A percentile compares a stretch with the other conserved stretches of the same genome.
phyloP scores from a whole-genome alignment of 2,888 invertebrate species.

The Priocnemis perturbator region DNA sequence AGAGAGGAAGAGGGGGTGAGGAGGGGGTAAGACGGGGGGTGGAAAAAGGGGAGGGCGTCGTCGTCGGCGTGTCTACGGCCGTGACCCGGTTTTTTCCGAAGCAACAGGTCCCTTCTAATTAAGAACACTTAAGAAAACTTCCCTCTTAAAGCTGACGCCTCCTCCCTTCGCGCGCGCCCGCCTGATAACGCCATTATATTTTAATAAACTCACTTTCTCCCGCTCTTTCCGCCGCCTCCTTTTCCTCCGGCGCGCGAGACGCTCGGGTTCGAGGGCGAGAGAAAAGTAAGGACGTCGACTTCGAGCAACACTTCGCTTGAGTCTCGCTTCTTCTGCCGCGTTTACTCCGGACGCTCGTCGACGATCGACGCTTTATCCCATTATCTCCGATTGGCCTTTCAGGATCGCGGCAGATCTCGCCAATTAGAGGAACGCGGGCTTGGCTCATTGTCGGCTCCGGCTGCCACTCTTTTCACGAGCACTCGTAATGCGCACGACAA shows the following conservation, averaged over 20 bases:
- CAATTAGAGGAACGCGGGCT: no score
- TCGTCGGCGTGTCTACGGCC: slow-evolving; percentile 70
- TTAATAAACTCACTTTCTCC: slow-evolving; percentile 70
- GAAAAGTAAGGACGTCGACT: slow-evolving; percentile 24
- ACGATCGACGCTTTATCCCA: no score
- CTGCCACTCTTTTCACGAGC: no score
- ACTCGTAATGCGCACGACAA: no score
- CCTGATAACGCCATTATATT: slow-evolving; percentile 74
- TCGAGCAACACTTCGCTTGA: slow-evolving; percentile 25
- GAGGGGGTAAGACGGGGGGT: slow-evolving; percentile 26
- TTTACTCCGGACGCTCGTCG: no score
- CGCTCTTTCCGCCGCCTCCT: slow-evolving; percentile 25
- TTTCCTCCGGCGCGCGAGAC: slow-evolving; percentile 15
- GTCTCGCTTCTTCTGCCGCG: slow-evolving; percentile 2
- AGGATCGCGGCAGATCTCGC: no score
- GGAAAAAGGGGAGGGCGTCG: slow-evolving; percentile 35
- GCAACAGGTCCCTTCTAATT: slow-evolving; percentile 76
- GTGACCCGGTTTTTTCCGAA: slow-evolving; percentile 75
- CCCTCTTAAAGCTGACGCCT: slow-evolving; percentile 75
- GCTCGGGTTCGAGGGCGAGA: slow-evolving; percentile 1
- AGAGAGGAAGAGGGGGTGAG: slow-evolving; percentile 7
- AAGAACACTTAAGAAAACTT: slow-evolving; percentile 76
- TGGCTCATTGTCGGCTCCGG: no score
- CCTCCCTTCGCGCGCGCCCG: slow-evolving; percentile 56
- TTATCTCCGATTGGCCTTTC: no score